These are phyloP conservation scores for Hemithea aestivaria DNA, from an alignment of 2,888 invertebrate genomes.

Conservation along the genomic window DNA sequence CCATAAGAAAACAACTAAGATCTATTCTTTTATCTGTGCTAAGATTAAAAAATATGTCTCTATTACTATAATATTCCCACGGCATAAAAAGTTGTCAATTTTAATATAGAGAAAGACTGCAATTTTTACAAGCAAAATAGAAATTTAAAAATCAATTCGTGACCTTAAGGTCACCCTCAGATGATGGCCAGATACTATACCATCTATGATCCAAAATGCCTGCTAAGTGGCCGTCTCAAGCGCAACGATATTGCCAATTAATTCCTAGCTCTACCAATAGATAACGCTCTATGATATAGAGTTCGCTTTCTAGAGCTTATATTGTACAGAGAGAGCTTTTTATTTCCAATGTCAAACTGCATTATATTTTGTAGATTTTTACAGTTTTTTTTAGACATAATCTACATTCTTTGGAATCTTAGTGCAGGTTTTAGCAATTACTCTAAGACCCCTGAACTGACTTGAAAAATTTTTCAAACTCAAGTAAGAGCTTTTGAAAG, in stretches of 20 bases:
- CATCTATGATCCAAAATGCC: conserved; percentile 44
- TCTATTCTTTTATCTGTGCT: too few relatives aligned
- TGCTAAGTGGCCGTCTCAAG: conserved; percentile 60
- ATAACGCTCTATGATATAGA: conserved; percentile 58
- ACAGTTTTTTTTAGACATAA: neutral
- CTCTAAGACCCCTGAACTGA: too few relatives aligned
- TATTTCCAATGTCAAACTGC: too few relatives aligned
- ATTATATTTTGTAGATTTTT: neutral
- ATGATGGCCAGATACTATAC: conserved; percentile 45
- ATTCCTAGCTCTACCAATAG: conserved; percentile 67
- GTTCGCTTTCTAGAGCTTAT: conserved; percentile 43
- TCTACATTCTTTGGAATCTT: neutral
- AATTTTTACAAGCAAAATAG: conserved; percentile 38
- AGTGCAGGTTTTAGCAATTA: too few relatives aligned
- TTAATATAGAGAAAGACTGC: too few relatives aligned
- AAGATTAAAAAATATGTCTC: too few relatives aligned
- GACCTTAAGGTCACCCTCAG: conserved; percentile 55
- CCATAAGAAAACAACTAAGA: too few relatives aligned
- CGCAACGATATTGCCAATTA: conserved; percentile 70
- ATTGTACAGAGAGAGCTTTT: conserved; percentile 35
- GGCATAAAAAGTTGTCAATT: too few relatives aligned
- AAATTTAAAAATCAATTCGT: conserved; percentile 74
- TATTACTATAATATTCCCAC: too few relatives aligned
- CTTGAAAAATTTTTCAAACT: too few relatives aligned
- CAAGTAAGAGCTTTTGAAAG: too few relatives aligned